A percentile compares a stretch with the other conserved stretches of the same genome.
These are phyloP conservation scores for Coturnix japonica DNA, from an alignment of 2,113 vertebrate species.

Conservation along the genomic window DNA sequence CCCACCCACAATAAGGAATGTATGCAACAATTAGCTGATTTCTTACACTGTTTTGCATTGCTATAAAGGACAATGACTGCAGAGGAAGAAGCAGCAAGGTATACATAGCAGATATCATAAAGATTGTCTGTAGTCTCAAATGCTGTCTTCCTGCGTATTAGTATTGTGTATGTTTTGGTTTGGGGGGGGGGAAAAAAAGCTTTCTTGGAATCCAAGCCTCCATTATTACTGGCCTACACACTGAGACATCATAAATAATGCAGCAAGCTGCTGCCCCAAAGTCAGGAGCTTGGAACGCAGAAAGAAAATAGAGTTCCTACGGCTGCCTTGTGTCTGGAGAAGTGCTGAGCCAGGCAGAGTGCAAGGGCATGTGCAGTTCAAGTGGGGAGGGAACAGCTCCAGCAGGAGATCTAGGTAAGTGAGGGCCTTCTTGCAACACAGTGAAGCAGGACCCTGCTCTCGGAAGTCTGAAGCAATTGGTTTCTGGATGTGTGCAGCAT, in stretches of 20 bases:
- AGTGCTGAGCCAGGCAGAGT: neutral
- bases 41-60: neutral
- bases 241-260: neutral
- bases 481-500: neutral
- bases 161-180: slow-evolving; percentile 15
- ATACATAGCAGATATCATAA: neutral
- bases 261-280: neutral
- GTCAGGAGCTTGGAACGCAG: neutral
- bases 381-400: neutral
- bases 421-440: neutral
- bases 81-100: neutral
- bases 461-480: neutral
- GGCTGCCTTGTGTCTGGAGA: neutral
- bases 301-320: neutral
- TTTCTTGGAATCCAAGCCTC: slow-evolving; percentile 41
- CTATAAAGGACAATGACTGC: neutral
- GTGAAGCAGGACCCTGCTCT: neutral
- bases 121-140: neutral
- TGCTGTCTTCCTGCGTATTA: neutral
- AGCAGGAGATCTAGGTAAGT: neutral
- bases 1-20: neutral
- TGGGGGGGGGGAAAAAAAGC: neutral
- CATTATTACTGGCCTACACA: slow-evolving; percentile 11
- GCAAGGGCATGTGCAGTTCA: neutral
- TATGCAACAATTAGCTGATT: neutral